Evolutionary conservation across 2,113 vertebrate genomes (phyloP).

Genomic region (Protobothrops mucrosquamatus): DNA sequence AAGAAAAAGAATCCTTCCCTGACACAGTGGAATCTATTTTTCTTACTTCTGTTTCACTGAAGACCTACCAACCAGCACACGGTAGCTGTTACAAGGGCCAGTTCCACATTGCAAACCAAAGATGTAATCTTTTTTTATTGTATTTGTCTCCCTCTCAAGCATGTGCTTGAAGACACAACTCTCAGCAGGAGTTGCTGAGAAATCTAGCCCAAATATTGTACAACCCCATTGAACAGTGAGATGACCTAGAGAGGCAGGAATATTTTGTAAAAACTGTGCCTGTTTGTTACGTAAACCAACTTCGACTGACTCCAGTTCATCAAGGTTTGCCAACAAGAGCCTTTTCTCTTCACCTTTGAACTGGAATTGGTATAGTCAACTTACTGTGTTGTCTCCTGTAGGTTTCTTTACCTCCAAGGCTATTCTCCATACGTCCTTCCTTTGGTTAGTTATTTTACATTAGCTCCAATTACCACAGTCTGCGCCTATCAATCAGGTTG

Average conservation of each 20-base stretch:
- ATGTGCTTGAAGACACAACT: background rate
- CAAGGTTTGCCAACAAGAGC: background rate
- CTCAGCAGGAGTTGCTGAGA: background rate
- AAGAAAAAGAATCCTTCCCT: background rate
- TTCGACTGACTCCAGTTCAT: background rate
- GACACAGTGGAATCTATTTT: background rate
- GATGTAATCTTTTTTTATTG: background rate
- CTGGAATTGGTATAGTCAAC: background rate
- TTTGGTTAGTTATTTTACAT: conserved; percentile 51
- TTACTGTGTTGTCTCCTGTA: background rate
- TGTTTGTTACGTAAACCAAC: background rate
- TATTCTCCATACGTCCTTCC: conserved; percentile 50
- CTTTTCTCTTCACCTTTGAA: background rate
- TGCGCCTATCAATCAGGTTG: conserved; percentile 11
- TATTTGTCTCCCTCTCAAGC: background rate
- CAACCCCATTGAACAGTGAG: background rate
- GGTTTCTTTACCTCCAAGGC: background rate
- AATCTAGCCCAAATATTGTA: background rate
- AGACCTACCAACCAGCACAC: background rate
- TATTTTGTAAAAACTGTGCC: background rate
- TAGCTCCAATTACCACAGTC: conserved; percentile 45
- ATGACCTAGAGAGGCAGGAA: background rate
- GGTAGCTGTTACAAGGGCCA: background rate
- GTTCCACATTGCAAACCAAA: background rate
- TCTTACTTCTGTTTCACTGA: background rate